phyloP scores from a whole-genome alignment of 2,888 invertebrate genomes.

The Ctena decussata region DNA sequence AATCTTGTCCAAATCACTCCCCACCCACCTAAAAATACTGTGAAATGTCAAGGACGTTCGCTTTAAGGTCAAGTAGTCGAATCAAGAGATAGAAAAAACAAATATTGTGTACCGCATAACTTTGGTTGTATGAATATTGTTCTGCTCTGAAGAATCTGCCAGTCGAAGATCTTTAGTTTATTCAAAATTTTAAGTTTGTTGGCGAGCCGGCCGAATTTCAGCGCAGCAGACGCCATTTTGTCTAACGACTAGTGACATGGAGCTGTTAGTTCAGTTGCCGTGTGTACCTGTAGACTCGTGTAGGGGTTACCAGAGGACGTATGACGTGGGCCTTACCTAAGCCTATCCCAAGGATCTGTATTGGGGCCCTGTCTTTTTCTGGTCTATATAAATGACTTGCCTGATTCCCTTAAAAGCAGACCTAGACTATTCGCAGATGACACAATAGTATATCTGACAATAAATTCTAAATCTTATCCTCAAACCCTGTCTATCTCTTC shows the following conservation, averaged over 20 bases:
- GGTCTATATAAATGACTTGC: no score
- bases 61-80: not conserved
- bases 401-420: no score
- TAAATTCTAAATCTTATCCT: no score
- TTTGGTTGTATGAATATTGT: not conserved
- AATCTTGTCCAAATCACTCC: not conserved
- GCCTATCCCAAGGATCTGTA: no score
- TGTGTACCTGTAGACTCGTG: no score
- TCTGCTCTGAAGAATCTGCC: not conserved
- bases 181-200: slow-evolving; percentile 28
- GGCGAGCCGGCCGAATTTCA: slow-evolving; percentile 45
- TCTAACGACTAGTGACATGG: not conserved
- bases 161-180: not conserved
- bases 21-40: not conserved
- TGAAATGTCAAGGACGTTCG: not conserved
- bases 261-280: not conserved
- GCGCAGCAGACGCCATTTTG: slow-evolving; percentile 68
- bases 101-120: not conserved
- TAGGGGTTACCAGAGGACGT: no score
- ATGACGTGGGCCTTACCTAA: no score
- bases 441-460: no score
- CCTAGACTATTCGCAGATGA: no score
- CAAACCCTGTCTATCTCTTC: no score
- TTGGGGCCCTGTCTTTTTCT: no score
- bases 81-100: not conserved